Evolutionary conservation across 2,113 vertebrate species (phyloP).

Genomic region (Coracopsis vasa): DNA sequence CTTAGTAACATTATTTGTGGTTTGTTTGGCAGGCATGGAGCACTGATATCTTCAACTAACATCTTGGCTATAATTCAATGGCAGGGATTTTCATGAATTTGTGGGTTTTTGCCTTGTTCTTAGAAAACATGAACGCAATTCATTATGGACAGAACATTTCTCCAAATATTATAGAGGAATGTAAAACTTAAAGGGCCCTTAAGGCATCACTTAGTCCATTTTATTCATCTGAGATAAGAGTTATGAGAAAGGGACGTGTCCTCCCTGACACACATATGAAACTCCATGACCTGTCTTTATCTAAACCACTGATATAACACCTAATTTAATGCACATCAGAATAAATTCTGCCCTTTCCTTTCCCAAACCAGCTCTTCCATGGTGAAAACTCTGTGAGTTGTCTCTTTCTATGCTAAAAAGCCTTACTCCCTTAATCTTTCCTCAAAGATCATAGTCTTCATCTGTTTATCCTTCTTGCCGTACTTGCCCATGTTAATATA

Average conservation of each 20-base stretch:
- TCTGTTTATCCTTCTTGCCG: neutral
- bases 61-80: constrained; percentile 4
- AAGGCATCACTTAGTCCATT: neutral
- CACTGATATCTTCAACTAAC: neutral
- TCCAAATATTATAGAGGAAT: neutral
- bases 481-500: neutral
- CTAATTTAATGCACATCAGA: neutral
- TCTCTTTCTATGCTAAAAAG: neutral
- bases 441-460: neutral
- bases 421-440: neutral
- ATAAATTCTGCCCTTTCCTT: neutral
- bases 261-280: neutral
- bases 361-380: neutral
- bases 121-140: neutral
- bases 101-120: neutral
- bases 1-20: neutral
- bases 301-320: neutral
- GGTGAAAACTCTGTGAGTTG: neutral
- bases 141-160: neutral
- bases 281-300: neutral
- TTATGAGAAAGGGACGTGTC: neutral
- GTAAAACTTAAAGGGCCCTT: neutral
- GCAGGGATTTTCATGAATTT: neutral
- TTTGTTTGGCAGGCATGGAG: neutral
- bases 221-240: neutral